Evolutionary conservation across 1,140 invertebrate species (phyloP).

Genomic region (Drosophila leontia): DNA sequence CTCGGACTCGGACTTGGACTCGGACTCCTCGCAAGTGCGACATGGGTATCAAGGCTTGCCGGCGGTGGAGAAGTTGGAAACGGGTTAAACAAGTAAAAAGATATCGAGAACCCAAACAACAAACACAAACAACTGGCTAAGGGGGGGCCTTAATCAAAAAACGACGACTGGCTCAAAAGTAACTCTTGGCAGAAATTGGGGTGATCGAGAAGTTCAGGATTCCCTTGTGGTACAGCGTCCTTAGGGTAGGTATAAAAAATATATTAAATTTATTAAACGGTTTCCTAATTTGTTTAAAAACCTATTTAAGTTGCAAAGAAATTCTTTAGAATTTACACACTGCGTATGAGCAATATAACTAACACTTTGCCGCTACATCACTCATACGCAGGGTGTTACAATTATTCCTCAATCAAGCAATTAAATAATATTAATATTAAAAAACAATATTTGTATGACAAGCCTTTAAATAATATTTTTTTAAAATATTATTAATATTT

Average conservation of each 20-base stretch:
- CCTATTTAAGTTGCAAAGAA: not conserved
- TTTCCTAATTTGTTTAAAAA: too few species aligned
- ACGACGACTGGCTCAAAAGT: constrained; percentile 18
- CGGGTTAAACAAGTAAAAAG: constrained; percentile 66
- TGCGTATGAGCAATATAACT: constrained; percentile 6
- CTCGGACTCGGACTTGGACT: not conserved
- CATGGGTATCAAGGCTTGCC: constrained; percentile 65
- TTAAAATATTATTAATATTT: not conserved
- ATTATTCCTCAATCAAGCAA: too few species aligned
- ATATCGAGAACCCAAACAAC: constrained; percentile 24
- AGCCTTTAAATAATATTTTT: not conserved
- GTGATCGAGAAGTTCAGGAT: constrained; percentile 19
- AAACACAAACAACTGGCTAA: constrained; percentile 42
- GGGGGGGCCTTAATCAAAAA: constrained; percentile 46
- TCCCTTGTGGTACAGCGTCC: not conserved
- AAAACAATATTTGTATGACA: too few species aligned
- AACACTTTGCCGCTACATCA: not conserved
- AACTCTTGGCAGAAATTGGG: constrained; percentile 23
- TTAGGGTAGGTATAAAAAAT: not conserved
- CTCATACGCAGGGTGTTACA: constrained; percentile 14
- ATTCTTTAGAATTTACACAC: not conserved
- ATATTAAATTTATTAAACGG: too few species aligned
- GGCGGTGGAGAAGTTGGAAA: constrained; percentile 39
- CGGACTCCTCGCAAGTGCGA: constrained; percentile 65
- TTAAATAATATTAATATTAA: too few species aligned